Conservation (phyloP, 2,797 vertebrate species). For the Rhabdomys pumilio region DNA sequence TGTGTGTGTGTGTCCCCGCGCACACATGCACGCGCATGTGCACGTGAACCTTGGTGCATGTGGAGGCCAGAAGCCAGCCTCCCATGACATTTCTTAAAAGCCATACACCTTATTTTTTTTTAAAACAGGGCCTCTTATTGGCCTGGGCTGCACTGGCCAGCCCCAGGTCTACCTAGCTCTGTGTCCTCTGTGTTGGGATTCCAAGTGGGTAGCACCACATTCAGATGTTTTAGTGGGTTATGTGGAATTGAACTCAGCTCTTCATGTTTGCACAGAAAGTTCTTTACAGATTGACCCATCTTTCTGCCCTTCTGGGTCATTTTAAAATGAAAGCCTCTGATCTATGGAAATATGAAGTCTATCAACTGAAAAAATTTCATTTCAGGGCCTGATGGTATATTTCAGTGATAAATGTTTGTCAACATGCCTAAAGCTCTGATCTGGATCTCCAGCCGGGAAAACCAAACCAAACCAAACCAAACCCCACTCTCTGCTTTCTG, state of each 20-base stretch:
- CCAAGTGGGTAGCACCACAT: no score
- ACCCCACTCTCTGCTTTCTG: not conserved
- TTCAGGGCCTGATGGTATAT: not conserved
- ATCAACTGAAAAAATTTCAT: constrained; percentile 56
- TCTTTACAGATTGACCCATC: not conserved
- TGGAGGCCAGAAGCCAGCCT: not conserved
- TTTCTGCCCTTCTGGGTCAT: not conserved
- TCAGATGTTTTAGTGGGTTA: not conserved
- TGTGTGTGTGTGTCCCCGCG: not conserved
- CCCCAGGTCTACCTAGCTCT: not conserved
- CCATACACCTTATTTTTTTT: not conserved
- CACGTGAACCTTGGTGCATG: not conserved
- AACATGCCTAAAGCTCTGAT: no score
- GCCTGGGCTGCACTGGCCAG: not conserved
- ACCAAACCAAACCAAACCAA: not conserved
- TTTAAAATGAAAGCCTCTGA: constrained; percentile 2
- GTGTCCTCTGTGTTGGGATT: not conserved
- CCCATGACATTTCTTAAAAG: not conserved
- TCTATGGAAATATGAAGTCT: constrained; percentile 51
- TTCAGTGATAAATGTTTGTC: not conserved
- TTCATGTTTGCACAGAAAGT: not conserved
- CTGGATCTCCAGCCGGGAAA: not conserved
- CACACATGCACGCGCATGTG: no score
- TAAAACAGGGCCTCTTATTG: not conserved
- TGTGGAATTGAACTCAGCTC: not conserved